Base-by-base conservation (phyloP, 2,113 vertebrate genomes). In the Notothenia coriiceps region DNA sequence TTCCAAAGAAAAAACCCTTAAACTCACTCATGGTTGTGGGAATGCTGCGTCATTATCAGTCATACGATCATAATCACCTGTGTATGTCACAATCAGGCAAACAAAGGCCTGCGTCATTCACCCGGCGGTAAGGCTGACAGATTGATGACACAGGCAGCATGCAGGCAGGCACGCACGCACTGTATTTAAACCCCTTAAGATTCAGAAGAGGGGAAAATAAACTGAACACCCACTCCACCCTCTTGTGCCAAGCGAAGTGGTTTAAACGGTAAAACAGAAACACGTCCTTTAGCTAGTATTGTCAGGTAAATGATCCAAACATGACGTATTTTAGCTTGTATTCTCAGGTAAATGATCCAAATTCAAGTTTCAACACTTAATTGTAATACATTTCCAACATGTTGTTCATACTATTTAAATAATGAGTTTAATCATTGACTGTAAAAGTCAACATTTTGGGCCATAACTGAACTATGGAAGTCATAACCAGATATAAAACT, bases 71-170 rank as follows among this genome's bases (percentile, higher is more conserved):
- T 69, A 74, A 40, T 83, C 83, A 78, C 65, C 78, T 65, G 9
- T 68, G 79, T 65, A 71, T 83, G 82, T 83, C 79, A 77, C 87
- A 83, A 77, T 74, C 35, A 6, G 49, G 54, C 40, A 88, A 90
- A 88, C 85, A 78, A 81, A 79, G 65, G 33, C 25, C 43, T 80
- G 82, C 11, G 82, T 91, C 89, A 88, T 55, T n/a, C 25, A 62
- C 18, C n/a, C 2, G 29, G 65, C 46, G n/a, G 44, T 40, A 35
- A 63, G 69, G 60, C 65, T 63, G 57, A 79, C 56, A 72, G 85
- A 64, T 18, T 78, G 84, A 80, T 86, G 71, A 83, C 84, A 85
- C 83, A 62, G 46, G 74, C 62, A 59, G 55, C 80, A 71, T 65
- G 72, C 66, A 63, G 47, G 77, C 70, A 35, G 11, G 46, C 54